Evolutionary conservation across 2,113 vertebrate genomes (phyloP).

Genomic region (Poeciliopsis prolifica): DNA sequence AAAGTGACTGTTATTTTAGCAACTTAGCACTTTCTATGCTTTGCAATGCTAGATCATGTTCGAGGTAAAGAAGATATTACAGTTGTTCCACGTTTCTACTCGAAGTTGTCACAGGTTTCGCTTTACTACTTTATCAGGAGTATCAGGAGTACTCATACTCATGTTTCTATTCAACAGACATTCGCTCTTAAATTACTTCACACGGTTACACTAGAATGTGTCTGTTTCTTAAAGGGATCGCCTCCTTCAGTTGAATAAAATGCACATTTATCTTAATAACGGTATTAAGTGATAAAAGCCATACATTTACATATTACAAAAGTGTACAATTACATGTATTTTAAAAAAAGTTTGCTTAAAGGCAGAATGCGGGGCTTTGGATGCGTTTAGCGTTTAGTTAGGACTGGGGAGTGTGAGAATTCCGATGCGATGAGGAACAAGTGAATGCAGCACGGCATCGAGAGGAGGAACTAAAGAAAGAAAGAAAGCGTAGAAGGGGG

Average conservation of each 20-base stretch:
- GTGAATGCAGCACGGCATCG: slow-evolving; percentile 58
- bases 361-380: background rate
- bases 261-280: no score
- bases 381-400: no score
- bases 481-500: slow-evolving; percentile 36
- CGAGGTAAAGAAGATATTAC: background rate
- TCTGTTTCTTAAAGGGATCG: background rate
- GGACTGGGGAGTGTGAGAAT: background rate
- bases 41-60: no score
- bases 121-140: background rate
- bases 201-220: background rate
- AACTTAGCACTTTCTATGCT: no score
- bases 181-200: background rate
- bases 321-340: no score
- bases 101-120: background rate
- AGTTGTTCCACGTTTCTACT: background rate
- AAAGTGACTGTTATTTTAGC: no score
- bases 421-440: slow-evolving; percentile 32
- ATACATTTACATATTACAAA: background rate
- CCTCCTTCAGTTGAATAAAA: background rate
- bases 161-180: background rate
- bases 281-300: background rate
- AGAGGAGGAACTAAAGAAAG: slow-evolving; percentile 24
- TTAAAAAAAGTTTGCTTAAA: background rate
- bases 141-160: background rate